These are phyloP conservation scores for Aythya fuligula DNA, from an alignment of 2,797 vertebrate species.

Conservation along the genomic window DNA sequence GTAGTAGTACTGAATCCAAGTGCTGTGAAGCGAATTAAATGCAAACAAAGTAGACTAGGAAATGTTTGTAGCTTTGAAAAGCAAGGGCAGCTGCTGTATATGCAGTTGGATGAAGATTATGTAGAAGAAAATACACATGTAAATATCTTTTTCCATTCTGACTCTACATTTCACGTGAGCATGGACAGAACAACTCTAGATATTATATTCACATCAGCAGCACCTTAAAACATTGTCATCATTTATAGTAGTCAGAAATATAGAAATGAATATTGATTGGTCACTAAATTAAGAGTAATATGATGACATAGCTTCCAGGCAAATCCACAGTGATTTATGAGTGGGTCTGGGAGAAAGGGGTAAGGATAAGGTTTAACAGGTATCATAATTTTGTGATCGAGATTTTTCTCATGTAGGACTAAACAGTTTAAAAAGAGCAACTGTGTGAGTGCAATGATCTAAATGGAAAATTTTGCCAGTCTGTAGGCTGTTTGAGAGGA, in stretches of 20 bases:
- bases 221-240: neutral
- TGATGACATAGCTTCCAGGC: neutral
- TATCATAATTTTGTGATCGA: neutral
- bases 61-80: neutral
- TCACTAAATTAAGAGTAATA: neutral
- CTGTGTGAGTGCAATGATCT: neutral
- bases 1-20: neutral
- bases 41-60: neutral
- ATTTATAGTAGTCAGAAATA: neutral
- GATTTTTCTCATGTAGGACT: neutral
- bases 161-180: neutral
- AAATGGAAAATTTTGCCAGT: neutral
- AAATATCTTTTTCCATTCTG: neutral
- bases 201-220: neutral
- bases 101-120: neutral
- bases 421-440: neutral
- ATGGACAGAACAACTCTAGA: neutral
- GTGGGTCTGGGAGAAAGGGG: accelerated
- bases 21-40: neutral
- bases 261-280: neutral
- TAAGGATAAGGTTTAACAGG: neutral
- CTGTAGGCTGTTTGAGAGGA: neutral
- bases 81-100: neutral
- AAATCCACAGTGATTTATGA: neutral
- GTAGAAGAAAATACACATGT: neutral